These are phyloP conservation scores for Aphaenogaster floridana DNA, from an alignment of 1,140 invertebrate species.

Conservation along the genomic window DNA sequence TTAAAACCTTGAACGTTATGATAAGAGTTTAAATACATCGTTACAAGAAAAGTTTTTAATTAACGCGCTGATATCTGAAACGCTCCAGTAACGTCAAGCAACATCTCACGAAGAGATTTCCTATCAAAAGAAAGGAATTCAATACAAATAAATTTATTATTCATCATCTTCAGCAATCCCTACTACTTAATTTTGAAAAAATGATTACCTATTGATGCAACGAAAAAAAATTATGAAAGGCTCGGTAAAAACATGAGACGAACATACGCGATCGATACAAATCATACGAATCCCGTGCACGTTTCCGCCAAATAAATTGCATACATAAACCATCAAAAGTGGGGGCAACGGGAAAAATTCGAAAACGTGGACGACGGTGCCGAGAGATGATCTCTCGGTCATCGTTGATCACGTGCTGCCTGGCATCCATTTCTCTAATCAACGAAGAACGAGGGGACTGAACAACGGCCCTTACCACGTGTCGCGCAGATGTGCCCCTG, in stretches of 20 bases:
- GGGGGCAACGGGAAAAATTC: neutral
- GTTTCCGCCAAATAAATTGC: conserved; percentile 1
- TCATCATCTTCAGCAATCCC: neutral
- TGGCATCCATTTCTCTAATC: neutral
- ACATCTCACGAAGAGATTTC: neutral
- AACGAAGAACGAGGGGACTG: neutral
- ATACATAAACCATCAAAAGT: neutral
- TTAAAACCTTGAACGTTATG: neutral
- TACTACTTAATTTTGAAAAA: neutral
- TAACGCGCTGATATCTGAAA: neutral
- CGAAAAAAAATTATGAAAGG: neutral
- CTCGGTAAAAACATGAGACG: neutral
- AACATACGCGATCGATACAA: conserved; percentile 6
- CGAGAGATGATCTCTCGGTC: neutral
- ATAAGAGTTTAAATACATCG: neutral
- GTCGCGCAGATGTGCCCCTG: conserved; percentile 66
- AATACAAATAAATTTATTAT: neutral
- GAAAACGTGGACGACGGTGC: neutral
- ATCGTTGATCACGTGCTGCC: conserved; percentile 53
- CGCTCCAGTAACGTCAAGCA: neutral
- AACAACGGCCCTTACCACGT: conserved; percentile 59
- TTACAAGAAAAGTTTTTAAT: neutral
- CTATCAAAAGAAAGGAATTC: neutral
- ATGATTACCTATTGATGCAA: neutral
- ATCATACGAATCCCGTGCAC: neutral